phyloP scores from a whole-genome alignment of 2,888 invertebrate genomes.

The Leucozona laternaria region DNA sequence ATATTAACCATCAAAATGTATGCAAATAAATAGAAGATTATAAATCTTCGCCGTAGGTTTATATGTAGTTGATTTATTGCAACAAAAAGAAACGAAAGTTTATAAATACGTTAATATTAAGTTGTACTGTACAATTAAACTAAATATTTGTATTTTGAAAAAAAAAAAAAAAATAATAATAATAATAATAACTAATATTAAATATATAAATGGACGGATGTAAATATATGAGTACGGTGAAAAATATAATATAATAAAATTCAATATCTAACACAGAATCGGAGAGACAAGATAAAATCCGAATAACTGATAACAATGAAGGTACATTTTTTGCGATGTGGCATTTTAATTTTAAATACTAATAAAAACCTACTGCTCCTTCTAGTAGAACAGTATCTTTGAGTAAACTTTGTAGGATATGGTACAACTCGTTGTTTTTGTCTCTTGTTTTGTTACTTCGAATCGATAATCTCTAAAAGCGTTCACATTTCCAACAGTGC shows the following conservation, averaged over 20 bases:
- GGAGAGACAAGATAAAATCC: constrained; percentile 21
- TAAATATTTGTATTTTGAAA: constrained; percentile 50
- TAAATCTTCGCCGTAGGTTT: constrained; percentile 58
- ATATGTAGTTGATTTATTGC: constrained; percentile 45
- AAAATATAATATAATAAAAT: constrained; percentile 51
- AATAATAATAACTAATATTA: constrained; percentile 9
- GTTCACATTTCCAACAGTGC: neutral
- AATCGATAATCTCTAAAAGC: neutral
- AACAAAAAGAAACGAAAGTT: constrained; percentile 31
- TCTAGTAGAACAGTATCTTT: constrained; percentile 13
- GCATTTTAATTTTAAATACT: constrained; percentile 77
- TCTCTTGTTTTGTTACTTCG: constrained; percentile 6
- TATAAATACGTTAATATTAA: constrained; percentile 50
- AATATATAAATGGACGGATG: constrained; percentile 60
- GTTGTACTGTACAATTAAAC: constrained; percentile 60
- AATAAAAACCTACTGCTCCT: constrained; percentile 14
- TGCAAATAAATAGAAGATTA: constrained; percentile 51
- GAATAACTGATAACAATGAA: constrained; percentile 12
- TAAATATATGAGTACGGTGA: constrained; percentile 57
- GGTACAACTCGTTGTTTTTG: neutral
- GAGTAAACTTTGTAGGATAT: neutral
- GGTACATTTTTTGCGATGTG: constrained; percentile 79
- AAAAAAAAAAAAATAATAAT: too few species aligned
- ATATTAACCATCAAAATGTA: constrained; percentile 39
- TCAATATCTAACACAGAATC: constrained; percentile 50